Evolutionary conservation across 1,140 invertebrate species (phyloP).

Genomic region (Zaprionus gabonicus): DNA sequence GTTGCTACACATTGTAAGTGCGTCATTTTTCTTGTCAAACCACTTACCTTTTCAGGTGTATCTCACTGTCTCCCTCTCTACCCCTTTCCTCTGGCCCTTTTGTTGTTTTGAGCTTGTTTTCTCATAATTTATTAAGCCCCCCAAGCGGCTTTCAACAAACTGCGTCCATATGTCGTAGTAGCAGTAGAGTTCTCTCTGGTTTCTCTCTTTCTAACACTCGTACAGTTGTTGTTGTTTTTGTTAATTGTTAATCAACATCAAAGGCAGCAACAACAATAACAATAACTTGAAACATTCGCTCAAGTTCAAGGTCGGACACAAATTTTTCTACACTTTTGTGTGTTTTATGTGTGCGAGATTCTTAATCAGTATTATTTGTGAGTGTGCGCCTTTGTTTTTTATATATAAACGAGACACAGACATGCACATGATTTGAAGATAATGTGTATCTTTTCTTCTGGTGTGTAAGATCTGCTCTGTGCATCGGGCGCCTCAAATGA

Average conservation of each 20-base stretch:
- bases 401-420: not conserved
- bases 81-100: not conserved
- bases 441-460: conserved; percentile 20
- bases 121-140: conserved; percentile 33
- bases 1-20: conserved; percentile 17
- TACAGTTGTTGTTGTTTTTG: conserved; percentile 18
- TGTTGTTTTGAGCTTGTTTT: conserved; percentile 25
- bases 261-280: conserved; percentile 14
- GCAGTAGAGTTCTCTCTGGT: not conserved
- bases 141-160: not conserved
- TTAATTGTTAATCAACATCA: conserved; percentile 43
- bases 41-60: conserved; percentile 23
- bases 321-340: conserved; percentile 41
- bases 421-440: conserved; percentile 3
- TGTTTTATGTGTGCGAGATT: conserved; percentile 35
- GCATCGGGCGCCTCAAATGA: conserved; percentile 39
- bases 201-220: not conserved
- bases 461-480: conserved; percentile 13
- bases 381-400: conserved; percentile 28
- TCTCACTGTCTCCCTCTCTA: not conserved
- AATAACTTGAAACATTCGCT: conserved; percentile 60
- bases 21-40: conserved; percentile 44
- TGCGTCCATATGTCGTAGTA: conserved; percentile 14
- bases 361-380: conserved; percentile 31
- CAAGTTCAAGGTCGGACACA: conserved; percentile 79